Conservation (phyloP, 2,113 vertebrate species). For the Hypanus sabinus region DNA sequence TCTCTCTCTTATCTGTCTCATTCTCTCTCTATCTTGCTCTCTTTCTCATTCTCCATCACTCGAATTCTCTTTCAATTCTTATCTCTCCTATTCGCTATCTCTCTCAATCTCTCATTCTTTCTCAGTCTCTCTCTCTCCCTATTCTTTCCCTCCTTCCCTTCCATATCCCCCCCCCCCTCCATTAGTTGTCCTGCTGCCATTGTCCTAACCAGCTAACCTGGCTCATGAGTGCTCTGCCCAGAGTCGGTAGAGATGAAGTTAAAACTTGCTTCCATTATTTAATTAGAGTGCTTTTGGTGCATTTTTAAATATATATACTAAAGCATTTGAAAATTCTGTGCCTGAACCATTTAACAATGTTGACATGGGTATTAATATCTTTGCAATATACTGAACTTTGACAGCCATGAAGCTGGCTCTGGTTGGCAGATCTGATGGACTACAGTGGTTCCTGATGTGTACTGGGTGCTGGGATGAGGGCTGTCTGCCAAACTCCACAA, state of each 20-base stretch:
- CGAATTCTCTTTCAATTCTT: too few relatives aligned
- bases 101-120: conserved; percentile 28
- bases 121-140: conserved; percentile 43
- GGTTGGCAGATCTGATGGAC: conserved; percentile 73
- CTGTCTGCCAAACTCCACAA: neutral
- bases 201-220: conserved; percentile 50
- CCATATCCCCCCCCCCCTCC: conserved; percentile 42
- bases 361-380: conserved; percentile 56
- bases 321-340: conserved; percentile 57
- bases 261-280: conserved; percentile 51
- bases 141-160: conserved; percentile 45
- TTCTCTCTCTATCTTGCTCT: neutral
- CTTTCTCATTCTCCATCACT: neutral
- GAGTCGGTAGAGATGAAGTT: conserved; percentile 45
- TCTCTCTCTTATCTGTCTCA: too few relatives aligned
- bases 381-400: conserved; percentile 65
- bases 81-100: neutral
- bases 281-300: conserved; percentile 55
- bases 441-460: conserved; percentile 58
- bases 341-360: conserved; percentile 52
- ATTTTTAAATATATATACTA: conserved; percentile 31
- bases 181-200: conserved; percentile 45
- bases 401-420: conserved; percentile 60
- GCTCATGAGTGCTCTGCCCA: conserved; percentile 49
- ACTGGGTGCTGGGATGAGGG: conserved; percentile 42